phyloP scores from a whole-genome alignment of 2,888 invertebrate genomes.

The Tuberolachnus salignus region DNA sequence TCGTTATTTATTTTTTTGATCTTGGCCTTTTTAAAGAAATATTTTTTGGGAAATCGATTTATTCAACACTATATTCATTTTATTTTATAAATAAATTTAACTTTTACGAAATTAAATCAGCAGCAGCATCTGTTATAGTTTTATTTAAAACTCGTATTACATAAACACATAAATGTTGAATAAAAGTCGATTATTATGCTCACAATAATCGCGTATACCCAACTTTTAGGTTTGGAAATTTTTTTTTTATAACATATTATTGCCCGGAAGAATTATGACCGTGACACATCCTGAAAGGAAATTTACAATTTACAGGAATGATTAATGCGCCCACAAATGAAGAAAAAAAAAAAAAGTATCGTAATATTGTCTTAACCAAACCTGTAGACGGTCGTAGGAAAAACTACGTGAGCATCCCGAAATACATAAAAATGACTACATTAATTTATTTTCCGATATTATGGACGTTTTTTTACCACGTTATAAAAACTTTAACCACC shows the following conservation, averaged over 20 bases:
- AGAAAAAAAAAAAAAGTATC: not conserved
- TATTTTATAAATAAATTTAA: no score
- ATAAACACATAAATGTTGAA: no score
- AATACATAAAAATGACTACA: constrained; percentile 15
- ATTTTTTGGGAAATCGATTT: no score
- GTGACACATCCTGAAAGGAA: not conserved
- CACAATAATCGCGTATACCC: not conserved
- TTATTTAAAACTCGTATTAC: no score
- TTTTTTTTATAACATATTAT: not conserved
- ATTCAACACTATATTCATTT: no score
- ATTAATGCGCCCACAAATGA: not conserved
- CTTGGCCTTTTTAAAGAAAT: no score
- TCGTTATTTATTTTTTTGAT: no score
- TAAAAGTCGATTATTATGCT: not conserved
- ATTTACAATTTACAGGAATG: not conserved
- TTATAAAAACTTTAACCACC: constrained; percentile 21
- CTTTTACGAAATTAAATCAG: no score
- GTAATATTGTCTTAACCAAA: not conserved
- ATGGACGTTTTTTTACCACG: constrained; percentile 38
- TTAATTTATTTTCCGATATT: constrained; percentile 43
- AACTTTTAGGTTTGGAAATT: not conserved
- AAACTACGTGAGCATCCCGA: not conserved
- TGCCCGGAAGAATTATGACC: not conserved
- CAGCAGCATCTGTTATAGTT: no score
- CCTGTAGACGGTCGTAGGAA: not conserved